phyloP scores from a whole-genome alignment of 2,888 invertebrate genomes.

The Didymodactylos carnosus region DNA sequence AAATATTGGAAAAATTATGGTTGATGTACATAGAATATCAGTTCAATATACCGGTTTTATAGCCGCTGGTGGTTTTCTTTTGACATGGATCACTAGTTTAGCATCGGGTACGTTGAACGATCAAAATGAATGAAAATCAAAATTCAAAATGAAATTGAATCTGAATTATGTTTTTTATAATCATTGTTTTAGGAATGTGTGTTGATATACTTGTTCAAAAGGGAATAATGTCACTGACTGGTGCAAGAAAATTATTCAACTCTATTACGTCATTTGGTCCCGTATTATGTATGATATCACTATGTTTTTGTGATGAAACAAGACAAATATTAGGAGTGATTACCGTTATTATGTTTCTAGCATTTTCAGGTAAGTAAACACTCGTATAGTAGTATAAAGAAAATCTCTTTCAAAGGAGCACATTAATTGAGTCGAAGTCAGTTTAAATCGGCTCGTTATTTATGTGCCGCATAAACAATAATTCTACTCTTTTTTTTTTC shows the following conservation, averaged over 20 bases:
- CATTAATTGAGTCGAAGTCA: no score
- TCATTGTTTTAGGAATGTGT: neutral
- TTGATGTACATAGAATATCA: constrained; percentile 1
- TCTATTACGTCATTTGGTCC: neutral
- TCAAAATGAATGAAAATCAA: neutral
- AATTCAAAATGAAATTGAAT: neutral
- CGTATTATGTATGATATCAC: neutral
- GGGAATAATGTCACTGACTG: neutral
- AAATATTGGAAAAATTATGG: constrained; percentile 14
- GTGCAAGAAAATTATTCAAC: neutral
- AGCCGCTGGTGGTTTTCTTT: neutral
- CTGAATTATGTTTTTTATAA: neutral
- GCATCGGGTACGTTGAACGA: no score
- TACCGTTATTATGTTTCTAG: neutral
- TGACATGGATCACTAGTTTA: constrained; percentile 1
- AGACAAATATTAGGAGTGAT: neutral
- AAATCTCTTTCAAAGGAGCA: no score
- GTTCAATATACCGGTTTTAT: neutral
- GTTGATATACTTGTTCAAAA: neutral
- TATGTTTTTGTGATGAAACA: neutral
- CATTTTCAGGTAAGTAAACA: neutral
- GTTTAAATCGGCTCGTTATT: no score
- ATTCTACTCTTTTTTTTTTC: neutral
- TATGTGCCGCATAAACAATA: no score
- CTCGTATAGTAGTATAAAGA: no score